A percentile compares a stretch with the other conserved stretches of the same genome.
These are phyloP conservation scores for Deilephila elpenor DNA, from an alignment of 2,888 invertebrate genomes.

Conservation along the genomic window DNA sequence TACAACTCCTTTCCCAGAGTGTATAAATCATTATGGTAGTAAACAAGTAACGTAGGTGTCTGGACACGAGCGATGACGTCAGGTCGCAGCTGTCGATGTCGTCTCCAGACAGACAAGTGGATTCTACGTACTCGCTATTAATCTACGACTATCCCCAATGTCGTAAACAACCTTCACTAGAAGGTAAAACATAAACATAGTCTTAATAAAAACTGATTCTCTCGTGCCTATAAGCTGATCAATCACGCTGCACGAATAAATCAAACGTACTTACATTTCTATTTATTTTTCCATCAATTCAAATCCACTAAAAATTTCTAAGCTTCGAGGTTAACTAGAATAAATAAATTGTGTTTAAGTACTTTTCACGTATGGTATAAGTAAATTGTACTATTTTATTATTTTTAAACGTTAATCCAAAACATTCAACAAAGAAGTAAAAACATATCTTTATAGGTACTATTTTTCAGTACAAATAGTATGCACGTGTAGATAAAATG, in stretches of 20 bases:
- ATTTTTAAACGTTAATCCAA: no score
- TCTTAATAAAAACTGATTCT: slow-evolving; percentile 30
- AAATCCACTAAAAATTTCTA: neutral
- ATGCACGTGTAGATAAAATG: neutral
- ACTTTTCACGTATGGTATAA: neutral
- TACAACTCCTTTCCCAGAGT: slow-evolving; percentile 42
- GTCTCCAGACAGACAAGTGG: slow-evolving; percentile 41
- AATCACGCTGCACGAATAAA: neutral
- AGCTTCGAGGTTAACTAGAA: neutral
- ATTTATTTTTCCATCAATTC: neutral
- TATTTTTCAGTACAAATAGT: no score
- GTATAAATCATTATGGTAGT: slow-evolving; percentile 56
- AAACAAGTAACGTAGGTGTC: slow-evolving; percentile 54
- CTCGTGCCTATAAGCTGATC: neutral
- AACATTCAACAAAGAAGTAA: no score
- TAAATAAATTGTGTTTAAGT: neutral
- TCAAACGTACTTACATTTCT: neutral
- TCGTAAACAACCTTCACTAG: slow-evolving; percentile 45
- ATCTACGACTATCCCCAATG: slow-evolving; percentile 17
- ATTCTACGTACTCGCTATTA: neutral
- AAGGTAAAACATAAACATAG: slow-evolving; percentile 49
- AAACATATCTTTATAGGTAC: no score
- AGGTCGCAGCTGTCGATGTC: slow-evolving; percentile 58
- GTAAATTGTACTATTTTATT: no score
- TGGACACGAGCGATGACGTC: slow-evolving; percentile 56